Percentiles rank a stretch among this genome's conserved stretches.
phyloP scores from a whole-genome alignment of 2,797 vertebrate genomes.

The Onychomys leucogaster region DNA sequence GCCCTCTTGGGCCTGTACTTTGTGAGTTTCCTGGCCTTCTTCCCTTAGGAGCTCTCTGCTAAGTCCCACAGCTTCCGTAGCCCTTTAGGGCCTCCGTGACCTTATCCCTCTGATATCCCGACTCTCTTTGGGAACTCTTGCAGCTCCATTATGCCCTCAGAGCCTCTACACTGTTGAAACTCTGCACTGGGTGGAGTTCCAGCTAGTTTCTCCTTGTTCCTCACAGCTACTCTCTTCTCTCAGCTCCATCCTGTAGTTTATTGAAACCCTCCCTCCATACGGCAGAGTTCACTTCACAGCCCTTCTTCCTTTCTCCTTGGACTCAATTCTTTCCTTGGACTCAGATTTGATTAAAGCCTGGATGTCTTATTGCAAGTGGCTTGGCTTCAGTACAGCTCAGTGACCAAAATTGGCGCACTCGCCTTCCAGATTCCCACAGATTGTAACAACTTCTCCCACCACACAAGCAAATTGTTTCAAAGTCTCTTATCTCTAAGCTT shows the following conservation, averaged over 20 bases:
- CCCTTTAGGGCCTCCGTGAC: background rate
- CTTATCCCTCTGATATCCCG: background rate
- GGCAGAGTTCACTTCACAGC: background rate
- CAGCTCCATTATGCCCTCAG: background rate
- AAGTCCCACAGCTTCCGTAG: background rate
- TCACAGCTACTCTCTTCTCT: background rate
- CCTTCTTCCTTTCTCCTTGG: background rate
- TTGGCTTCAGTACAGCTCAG: background rate
- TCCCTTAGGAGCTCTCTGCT: background rate
- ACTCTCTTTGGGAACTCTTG: background rate
- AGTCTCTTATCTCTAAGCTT: background rate
- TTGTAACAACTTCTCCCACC: background rate
- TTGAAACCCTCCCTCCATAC: background rate
- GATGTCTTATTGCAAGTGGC: background rate
- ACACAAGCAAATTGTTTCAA: background rate
- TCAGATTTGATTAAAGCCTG: background rate
- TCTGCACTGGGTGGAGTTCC: background rate
- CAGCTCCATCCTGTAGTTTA: background rate
- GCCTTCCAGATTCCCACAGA: background rate
- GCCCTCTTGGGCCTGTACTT: background rate
- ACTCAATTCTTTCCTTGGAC: background rate
- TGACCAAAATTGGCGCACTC: background rate
- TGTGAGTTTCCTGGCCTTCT: background rate
- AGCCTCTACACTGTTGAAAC: accelerated
- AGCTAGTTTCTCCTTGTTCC: background rate